Evolutionary conservation across 2,113 vertebrate species (phyloP).

Genomic region (Caloenas nicobarica): DNA sequence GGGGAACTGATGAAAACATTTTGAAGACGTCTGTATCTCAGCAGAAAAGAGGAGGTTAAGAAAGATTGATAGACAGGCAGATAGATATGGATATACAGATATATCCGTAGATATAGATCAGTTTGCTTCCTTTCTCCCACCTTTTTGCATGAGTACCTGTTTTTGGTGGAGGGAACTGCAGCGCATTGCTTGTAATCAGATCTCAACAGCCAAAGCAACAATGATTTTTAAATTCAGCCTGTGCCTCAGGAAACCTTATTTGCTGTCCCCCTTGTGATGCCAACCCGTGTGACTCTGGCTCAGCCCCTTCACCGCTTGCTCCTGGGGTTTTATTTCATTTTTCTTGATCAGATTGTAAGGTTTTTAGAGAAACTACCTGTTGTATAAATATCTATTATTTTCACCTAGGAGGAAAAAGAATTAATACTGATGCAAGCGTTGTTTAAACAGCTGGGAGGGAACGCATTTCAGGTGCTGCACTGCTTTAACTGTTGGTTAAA

Average conservation of each 20-base stretch:
- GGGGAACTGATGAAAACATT: neutral
- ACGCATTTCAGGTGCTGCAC: neutral
- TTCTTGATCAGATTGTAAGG: neutral
- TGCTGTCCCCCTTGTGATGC: neutral
- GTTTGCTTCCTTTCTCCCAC: slow-evolving; percentile 5
- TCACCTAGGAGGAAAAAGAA: neutral
- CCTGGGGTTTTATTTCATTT: neutral
- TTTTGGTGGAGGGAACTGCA: neutral
- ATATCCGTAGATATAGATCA: neutral
- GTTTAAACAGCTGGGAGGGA: neutral
- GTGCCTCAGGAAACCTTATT: neutral
- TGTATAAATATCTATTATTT: neutral
- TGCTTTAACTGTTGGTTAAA: neutral
- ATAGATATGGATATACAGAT: neutral
- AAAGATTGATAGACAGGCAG: neutral
- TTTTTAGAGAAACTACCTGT: neutral
- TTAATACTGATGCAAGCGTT: neutral
- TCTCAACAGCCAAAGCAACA: neutral
- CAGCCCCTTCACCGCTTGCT: neutral
- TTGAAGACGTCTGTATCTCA: neutral
- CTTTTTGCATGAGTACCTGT: neutral
- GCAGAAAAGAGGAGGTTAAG: slow-evolving; percentile 11
- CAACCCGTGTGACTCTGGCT: neutral
- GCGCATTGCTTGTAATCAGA: neutral
- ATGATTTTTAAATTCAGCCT: neutral